A percentile compares a stretch with the other conserved stretches of the same genome.
Conservation (phyloP, 1,140 invertebrate species). For the Zaprionus lachaisei region DNA sequence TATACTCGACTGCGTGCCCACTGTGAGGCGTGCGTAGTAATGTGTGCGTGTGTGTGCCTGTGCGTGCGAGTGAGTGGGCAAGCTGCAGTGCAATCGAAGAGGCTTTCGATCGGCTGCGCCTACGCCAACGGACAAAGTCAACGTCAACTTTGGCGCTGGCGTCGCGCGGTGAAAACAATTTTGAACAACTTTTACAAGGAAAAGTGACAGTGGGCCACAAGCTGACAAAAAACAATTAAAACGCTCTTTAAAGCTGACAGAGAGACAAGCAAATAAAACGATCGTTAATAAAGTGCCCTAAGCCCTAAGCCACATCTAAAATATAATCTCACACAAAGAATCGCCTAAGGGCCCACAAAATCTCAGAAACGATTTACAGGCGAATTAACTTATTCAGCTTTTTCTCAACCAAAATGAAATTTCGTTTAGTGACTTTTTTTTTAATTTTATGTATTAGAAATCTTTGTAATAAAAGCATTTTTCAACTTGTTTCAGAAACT, state of each 20-base stretch:
- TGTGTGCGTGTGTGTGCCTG: background rate
- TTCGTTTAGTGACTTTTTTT: background rate
- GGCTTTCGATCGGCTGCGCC: constrained; percentile 20
- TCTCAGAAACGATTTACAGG: background rate
- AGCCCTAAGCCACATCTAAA: background rate
- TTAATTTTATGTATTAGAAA: no score
- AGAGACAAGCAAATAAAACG: background rate
- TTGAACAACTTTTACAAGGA: constrained; percentile 72
- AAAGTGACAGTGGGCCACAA: constrained; percentile 69
- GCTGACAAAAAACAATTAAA: constrained; percentile 54
- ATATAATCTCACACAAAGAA: background rate
- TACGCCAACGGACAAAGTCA: constrained; percentile 15
- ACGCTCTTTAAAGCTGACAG: constrained; percentile 31
- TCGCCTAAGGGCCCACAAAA: background rate
- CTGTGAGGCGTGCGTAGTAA: background rate
- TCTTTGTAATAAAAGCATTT: no score
- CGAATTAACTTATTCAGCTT: background rate
- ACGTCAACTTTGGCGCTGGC: background rate
- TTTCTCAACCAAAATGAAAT: background rate
- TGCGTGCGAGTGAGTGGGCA: constrained; percentile 23
- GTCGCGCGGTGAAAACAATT: constrained; percentile 63
- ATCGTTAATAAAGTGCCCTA: background rate
- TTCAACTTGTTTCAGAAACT: no score
- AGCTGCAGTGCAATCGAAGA: constrained; percentile 31
- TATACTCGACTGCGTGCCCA: no score